Evolutionary conservation across 2,113 vertebrate genomes (phyloP).

Genomic region (Lophotis ruficrista): DNA sequence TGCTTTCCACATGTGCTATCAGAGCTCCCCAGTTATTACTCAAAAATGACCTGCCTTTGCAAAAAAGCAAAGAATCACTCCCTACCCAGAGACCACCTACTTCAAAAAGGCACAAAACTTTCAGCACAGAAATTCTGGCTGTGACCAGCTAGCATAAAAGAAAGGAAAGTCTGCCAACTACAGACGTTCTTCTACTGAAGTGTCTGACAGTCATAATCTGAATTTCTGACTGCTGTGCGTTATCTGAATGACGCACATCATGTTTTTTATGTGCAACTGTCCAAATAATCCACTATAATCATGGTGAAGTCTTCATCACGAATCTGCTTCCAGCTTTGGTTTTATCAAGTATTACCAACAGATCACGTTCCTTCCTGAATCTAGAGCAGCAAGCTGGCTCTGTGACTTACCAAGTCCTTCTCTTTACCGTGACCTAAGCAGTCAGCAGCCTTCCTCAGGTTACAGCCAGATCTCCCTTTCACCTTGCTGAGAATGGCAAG

Average conservation of each 20-base stretch:
- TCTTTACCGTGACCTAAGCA: background rate
- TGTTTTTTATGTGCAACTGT: background rate
- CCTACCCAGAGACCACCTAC: background rate
- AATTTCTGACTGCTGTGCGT: background rate
- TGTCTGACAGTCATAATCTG: background rate
- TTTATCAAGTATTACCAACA: background rate
- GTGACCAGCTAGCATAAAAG: background rate
- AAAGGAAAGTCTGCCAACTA: background rate
- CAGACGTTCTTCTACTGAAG: background rate
- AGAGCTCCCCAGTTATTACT: background rate
- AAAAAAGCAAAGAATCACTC: background rate
- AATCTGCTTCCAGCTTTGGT: background rate
- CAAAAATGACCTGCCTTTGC: background rate
- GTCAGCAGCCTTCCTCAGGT: background rate
- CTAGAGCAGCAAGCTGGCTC: background rate
- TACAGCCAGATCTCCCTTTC: background rate
- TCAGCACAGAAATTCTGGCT: background rate
- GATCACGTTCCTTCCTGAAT: background rate
- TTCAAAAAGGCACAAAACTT: background rate
- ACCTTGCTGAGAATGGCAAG: background rate
- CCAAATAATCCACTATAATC: background rate
- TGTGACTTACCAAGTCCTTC: background rate
- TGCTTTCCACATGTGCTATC: background rate
- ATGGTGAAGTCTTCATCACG: background rate
- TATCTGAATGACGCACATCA: background rate